Base-by-base conservation (phyloP, 2,888 invertebrate genomes). In the Dermolepida albohirtum region DNA sequence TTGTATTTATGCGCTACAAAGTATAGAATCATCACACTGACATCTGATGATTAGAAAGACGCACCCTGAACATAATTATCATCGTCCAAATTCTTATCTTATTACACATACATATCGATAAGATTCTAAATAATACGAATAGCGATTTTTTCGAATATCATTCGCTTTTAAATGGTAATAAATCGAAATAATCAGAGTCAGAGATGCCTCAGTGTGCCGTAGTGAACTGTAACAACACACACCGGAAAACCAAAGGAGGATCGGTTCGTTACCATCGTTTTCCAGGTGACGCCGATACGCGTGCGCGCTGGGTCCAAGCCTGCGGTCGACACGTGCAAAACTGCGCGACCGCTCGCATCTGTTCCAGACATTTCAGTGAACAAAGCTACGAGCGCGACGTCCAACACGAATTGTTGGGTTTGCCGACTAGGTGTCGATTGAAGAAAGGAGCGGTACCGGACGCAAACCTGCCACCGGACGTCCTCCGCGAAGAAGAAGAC, bases 131-230 rank as follows among this genome's bases (percentile, higher is more conserved):
- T 10, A 34, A 34, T 34, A 34, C 34, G 49, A 44, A 27, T 27
- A 17, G 27, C 27, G 29, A 12, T 50, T 39, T 34, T 27, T 34
- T 11, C 22, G 22, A 22, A 4, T 22, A 22, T 22, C 22, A 59
- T 49, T 17, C 27, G 43, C n/a, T 50, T 50, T 59, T 50, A 66
- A 66, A 51, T 55, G 65, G 27, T 34, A 47, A 43, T 10, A 54
- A 64, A 14, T 52, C 43, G 16, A 41, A 44, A 49, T 57, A 8
- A 34, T 10, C 34, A 34, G 34, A 10, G 10, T 8, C 34, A 34
- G 73, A 49, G 64, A 87, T 87, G 87, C 87, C 87, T 78, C 87
- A 87, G 83, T 87, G 87, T 80, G 87, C 87, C 70, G 85, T 87
- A 64, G 82, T 84, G 73, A 85, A 85, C 74, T 87, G 87, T 80